Evolutionary conservation across 2,113 vertebrate species (phyloP).

Genomic region (Polyodon spathula): DNA sequence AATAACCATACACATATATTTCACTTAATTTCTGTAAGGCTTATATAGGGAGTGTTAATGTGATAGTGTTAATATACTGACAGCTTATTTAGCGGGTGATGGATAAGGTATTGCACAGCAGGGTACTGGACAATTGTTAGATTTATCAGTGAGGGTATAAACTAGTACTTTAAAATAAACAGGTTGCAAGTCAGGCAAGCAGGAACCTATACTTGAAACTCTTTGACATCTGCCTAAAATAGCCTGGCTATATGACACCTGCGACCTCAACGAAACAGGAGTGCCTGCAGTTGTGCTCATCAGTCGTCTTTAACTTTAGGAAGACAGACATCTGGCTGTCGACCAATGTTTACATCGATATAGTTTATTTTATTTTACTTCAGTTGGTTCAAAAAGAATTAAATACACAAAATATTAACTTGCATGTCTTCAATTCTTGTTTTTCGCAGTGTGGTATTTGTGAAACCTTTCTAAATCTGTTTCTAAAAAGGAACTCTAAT

Average conservation of each 20-base stretch:
- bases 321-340: not conserved
- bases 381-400: too few species aligned
- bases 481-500: too few species aligned
- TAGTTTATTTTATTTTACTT: too few species aligned
- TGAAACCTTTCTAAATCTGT: too few species aligned
- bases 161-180: conserved; percentile 16
- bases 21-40: not conserved
- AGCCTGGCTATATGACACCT: conserved; percentile 6
- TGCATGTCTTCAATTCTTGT: too few species aligned
- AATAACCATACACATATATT: not conserved
- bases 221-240: conserved; percentile 9
- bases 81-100: too few species aligned
- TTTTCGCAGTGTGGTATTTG: too few species aligned
- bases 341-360: not conserved
- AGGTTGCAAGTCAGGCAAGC: conserved; percentile 34
- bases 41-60: too few species aligned
- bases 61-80: too few species aligned
- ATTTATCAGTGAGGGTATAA: conserved; percentile 13
- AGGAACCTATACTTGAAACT: conserved; percentile 17
- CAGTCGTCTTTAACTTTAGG: conserved; percentile 10
- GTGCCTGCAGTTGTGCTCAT: conserved; percentile 1
- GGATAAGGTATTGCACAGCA: too few species aligned
- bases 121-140: not conserved
- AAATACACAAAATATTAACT: too few species aligned
- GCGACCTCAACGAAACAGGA: conserved; percentile 14